phyloP scores from a whole-genome alignment of 37 sponge, comb jelly and placozoan species.

The Amphimedon queenslandica region DNA sequence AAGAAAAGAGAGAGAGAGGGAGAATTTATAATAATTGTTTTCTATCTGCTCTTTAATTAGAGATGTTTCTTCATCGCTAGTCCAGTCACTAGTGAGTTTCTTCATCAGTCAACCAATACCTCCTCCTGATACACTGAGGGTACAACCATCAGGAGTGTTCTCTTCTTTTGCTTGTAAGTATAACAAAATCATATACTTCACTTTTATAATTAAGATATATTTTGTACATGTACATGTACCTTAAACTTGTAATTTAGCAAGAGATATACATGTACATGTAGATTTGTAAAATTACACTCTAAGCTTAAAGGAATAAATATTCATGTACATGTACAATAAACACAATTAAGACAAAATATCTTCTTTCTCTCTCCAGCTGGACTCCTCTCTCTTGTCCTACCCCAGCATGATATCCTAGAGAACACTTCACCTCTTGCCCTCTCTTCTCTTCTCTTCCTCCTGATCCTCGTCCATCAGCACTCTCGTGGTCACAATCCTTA shows the following conservation, averaged over 20 bases:
- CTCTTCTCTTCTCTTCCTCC: constrained; percentile 61
- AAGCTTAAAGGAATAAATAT: too few species aligned
- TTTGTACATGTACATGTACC: too few species aligned
- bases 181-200: too few species aligned
- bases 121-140: constrained; percentile 57
- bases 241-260: too few species aligned
- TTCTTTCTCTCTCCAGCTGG: constrained; percentile 61
- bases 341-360: neutral
- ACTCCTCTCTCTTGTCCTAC: constrained; percentile 62
- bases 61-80: too few species aligned
- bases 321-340: too few species aligned
- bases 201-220: too few species aligned
- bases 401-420: neutral
- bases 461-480: constrained; percentile 57
- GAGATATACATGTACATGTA: too few species aligned
- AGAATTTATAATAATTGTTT: too few species aligned
- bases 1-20: too few species aligned
- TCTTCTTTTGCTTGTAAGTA: constrained; percentile 62
- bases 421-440: constrained; percentile 61
- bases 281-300: too few species aligned
- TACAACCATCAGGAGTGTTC: constrained; percentile 43
- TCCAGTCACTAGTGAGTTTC: constrained; percentile 47
- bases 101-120: constrained; percentile 43
- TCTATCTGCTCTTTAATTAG: too few species aligned
- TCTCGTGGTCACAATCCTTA: constrained; percentile 55